These are phyloP conservation scores for Nothocercus julius DNA, from an alignment of 2,113 vertebrate species.

Conservation along the genomic window DNA sequence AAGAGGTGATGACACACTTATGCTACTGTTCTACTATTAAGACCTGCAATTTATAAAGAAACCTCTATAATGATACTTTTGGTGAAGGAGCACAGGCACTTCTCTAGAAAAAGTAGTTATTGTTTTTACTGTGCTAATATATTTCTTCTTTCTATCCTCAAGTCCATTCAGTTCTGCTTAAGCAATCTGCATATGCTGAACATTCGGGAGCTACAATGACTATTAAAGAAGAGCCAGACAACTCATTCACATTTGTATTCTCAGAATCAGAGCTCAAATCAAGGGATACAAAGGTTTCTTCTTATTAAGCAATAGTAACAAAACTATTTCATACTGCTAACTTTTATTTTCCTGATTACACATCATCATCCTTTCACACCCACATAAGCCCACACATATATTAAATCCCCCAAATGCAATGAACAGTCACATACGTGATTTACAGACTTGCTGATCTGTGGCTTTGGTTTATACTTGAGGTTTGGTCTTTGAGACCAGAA, in stretches of 20 bases:
- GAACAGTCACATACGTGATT: constrained; percentile 86
- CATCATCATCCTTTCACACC: not conserved
- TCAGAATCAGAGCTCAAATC: not conserved
- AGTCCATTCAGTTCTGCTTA: not conserved
- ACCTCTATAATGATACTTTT: not conserved
- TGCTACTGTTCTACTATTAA: not conserved
- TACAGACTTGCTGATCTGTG: constrained; percentile 93
- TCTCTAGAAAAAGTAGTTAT: not conserved
- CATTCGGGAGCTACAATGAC: not conserved
- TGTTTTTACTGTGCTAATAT: not conserved
- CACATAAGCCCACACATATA: not conserved
- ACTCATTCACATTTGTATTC: not conserved
- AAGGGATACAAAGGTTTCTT: not conserved
- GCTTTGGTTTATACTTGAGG: constrained; percentile 94
- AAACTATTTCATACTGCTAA: not conserved
- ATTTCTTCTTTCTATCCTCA: not conserved
- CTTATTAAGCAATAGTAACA: not conserved
- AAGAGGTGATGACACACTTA: not conserved
- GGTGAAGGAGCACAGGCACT: not conserved
- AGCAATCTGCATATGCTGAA: not conserved
- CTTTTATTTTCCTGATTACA: not conserved
- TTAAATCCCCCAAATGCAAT: not conserved
- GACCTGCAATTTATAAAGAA: not conserved
- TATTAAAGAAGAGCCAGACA: not conserved
- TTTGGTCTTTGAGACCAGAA: constrained; percentile 98